phyloP scores from a whole-genome alignment of 2,797 vertebrate genomes.

The Sylvilagus floridanus region DNA sequence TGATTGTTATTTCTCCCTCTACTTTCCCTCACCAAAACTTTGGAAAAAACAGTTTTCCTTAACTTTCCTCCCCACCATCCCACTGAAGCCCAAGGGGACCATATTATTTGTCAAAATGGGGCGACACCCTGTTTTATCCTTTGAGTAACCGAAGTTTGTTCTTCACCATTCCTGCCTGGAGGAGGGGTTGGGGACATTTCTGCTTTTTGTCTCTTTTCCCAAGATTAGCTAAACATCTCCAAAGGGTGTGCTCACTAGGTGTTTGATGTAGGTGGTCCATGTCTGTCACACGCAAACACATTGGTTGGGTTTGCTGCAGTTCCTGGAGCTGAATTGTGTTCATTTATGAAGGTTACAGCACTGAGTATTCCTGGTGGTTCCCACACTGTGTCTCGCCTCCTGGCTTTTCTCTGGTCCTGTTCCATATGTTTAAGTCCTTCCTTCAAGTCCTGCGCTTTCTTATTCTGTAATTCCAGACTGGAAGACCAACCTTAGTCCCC shows the following conservation, averaged over 20 bases:
- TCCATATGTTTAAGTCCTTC: background rate
- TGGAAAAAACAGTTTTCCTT: background rate
- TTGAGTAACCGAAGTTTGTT: background rate
- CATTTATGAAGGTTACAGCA: background rate
- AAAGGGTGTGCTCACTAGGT: background rate
- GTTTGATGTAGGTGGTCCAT: background rate
- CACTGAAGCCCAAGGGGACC: background rate
- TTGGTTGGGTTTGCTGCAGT: background rate
- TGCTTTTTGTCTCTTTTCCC: background rate
- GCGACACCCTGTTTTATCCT: background rate
- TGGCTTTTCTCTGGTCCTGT: background rate
- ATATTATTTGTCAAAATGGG: background rate
- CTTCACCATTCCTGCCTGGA: background rate
- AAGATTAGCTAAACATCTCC: background rate
- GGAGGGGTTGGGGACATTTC: background rate
- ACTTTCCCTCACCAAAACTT: background rate
- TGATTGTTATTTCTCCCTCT: background rate
- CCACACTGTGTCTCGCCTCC: too few relatives aligned
- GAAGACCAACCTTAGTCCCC: background rate
- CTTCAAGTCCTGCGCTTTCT: background rate
- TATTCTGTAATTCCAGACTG: background rate
- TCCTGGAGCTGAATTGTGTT: background rate
- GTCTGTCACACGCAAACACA: background rate
- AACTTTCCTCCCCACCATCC: background rate
- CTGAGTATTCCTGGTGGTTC: background rate